A percentile compares a stretch with the other conserved stretches of the same genome.
Conservation (phyloP, 2,797 vertebrate species). For the Tinamus major region DNA sequence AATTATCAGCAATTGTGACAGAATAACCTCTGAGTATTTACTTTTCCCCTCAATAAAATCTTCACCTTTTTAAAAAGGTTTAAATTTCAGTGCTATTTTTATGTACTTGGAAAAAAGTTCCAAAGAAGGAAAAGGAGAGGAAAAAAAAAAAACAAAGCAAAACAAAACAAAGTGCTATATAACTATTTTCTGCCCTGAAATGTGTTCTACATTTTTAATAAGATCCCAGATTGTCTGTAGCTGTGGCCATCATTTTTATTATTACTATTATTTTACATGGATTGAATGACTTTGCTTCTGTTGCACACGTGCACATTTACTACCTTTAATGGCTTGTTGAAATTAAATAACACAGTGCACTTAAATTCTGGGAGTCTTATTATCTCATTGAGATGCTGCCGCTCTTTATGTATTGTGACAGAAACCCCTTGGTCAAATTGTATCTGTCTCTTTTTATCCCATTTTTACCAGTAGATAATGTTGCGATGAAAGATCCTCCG, state of each 20-base stretch:
- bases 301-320: slow-evolving; percentile 73
- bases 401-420: slow-evolving; percentile 78
- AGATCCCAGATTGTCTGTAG: slow-evolving; percentile 81
- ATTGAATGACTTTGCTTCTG: slow-evolving; percentile 74
- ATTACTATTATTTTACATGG: slow-evolving; percentile 74
- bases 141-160: background rate
- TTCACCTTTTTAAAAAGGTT: slow-evolving; percentile 28
- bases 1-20: background rate
- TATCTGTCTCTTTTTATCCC: slow-evolving; percentile 91
- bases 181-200: slow-evolving; percentile 77
- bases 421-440: slow-evolving; percentile 84
- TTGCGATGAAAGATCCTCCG: slow-evolving; percentile 92
- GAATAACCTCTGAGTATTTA: background rate
- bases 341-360: slow-evolving; percentile 74
- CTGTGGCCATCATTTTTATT: slow-evolving; percentile 72
- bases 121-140: background rate
- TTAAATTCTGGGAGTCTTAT: slow-evolving; percentile 82
- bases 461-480: slow-evolving; percentile 96
- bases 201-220: slow-evolving; percentile 80
- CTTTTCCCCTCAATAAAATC: background rate
- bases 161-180: slow-evolving; percentile 65
- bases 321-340: slow-evolving; percentile 73
- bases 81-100: slow-evolving; percentile 46
- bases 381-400: slow-evolving; percentile 79
- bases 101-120: slow-evolving; percentile 2